Evolutionary conservation across 2,888 invertebrate species (phyloP).

Genomic region (Chloromyia formosa): DNA sequence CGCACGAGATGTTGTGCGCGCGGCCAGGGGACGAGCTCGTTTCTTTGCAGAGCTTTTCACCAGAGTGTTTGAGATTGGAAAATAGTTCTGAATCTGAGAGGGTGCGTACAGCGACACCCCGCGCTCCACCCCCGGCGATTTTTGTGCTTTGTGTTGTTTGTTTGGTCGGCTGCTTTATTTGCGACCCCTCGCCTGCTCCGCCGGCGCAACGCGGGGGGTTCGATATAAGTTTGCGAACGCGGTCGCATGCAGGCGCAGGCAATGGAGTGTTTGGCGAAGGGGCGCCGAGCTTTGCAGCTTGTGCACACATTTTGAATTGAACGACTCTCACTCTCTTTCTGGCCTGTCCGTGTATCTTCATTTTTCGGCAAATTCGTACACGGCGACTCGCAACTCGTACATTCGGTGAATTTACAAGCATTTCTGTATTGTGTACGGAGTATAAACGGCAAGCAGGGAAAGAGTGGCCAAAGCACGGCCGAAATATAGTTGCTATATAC

Average conservation of each 20-base stretch:
- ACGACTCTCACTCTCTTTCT: constrained; percentile 26
- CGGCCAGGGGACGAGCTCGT: constrained; percentile 1
- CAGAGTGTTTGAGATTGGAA: too few relatives aligned
- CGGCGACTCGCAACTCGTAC: neutral
- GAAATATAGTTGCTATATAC: constrained; percentile 38
- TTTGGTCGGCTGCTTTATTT: neutral
- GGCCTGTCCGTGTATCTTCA: constrained; percentile 1
- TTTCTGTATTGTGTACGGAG: constrained; percentile 37
- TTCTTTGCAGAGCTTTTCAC: constrained; percentile 17
- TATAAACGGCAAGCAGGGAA: neutral
- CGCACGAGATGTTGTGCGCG: constrained; percentile 5
- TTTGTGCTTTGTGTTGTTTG: too few relatives aligned
- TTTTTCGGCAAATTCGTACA: constrained; percentile 42
- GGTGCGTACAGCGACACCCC: too few relatives aligned
- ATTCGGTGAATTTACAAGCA: constrained; percentile 37
- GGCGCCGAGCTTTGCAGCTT: constrained; percentile 5
- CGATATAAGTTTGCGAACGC: neutral
- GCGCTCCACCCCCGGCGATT: too few relatives aligned
- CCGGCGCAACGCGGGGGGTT: neutral
- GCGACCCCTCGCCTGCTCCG: neutral
- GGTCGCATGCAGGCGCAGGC: neutral
- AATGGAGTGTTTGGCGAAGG: neutral
- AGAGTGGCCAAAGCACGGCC: neutral
- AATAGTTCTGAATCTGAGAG: too few relatives aligned
- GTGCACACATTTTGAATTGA: constrained; percentile 14